Base-by-base conservation (phyloP, 35 echinoderm and acorn worm species). In the Eucidaris tribuloides region DNA sequence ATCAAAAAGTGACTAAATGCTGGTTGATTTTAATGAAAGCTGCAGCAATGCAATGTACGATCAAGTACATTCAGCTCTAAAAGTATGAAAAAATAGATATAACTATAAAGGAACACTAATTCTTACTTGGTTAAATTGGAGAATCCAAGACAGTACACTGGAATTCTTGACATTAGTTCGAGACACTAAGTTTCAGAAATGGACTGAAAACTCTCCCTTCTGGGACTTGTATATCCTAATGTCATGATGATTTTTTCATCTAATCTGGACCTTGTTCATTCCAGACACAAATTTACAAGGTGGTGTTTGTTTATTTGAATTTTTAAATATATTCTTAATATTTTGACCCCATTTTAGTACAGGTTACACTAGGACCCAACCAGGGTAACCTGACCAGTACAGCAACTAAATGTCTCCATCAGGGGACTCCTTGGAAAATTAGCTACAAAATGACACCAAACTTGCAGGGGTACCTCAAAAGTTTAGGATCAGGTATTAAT, bases 391-490 rank as follows among this genome's bases (percentile, higher is more conserved):
- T 63, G 60, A 5, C 60, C 60, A 5, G n/a, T 54, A 54, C 32
- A 63, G 60, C 60, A 9, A 23, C 6, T 63, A 63, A 63, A 63
- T 63, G 60, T 63, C 32, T 63, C n/a, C 22, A 63, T 63, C 60
- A 63, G 60, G 60, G 60, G 60, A 63, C 60, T 63, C 22, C 60
- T 63, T 63, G 5, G 22, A 63, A 63, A 63, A 63, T 63, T 25
- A 63, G 60, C 60, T 63, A 63, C 60, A 63, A 63, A 63, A 63
- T 63, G 60, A 63, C 32, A 63, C 60, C 60, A 5, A 63, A 63
- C 60, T 63, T 63, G 60, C 60, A 63, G 60, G 60, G 60, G 22
- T 23, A 6, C 4, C 60, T 23, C 60, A 63, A 5, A 63, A 63
- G 22, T 6, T 63, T 23, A 23, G 32, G 60, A 5, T 23, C 9